Evolutionary conservation across 2,797 vertebrate species (phyloP), one percentile per base, ranked within the genome.

Genomic region (Phataginus tetradactyla): DNA sequence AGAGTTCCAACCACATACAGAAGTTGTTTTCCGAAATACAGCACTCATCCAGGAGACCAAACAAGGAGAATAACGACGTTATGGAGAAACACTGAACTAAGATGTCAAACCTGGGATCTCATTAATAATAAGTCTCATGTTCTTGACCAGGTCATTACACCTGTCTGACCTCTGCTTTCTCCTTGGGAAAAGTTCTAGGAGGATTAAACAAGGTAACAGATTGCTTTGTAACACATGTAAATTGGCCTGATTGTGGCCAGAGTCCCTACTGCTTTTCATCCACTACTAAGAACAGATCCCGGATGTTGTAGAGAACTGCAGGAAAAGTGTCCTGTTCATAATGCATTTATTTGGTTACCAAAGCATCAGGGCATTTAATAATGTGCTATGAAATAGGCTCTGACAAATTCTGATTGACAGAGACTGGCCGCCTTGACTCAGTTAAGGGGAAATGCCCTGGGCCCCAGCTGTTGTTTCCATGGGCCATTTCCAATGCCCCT

Each of bases 261-360:
- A 79, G 64, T 83, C 74, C 39, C 71, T 53, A 18, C 27, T 91
- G 95, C 89, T 80, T 95, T 95, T 94, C 53, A 88, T 93, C 92
- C 72, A 85, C 39, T 81, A 61, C 37, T 87, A 29, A 94, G 96
- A 97, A 92, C 96, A 97, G 96, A 97, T 55, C 57, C 94, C 96
- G 93, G 95, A 97, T 95, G 80, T 94, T 81, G 68, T 72, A 88
- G 63, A 96, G 83, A 95, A 83, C 74, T 74, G 78, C 83, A 96
- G 90, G 77, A 83, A 90, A 97, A 97, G 53, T 51, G 93, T 90
- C 84, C 84, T 96, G 77, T 57, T 91, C 84, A 49, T 95, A 97
- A 97, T 93, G 96, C 95, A 61, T 95, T 96, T 90, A 97, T 97
- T 97, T 92, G 89, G 95, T 95, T 95, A 95, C 93, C 95, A 87